Percentiles rank a stretch among this genome's conserved stretches.
Evolutionary conservation across 2,113 vertebrate genomes (phyloP).

Genomic region (Stegostoma tigrinum): DNA sequence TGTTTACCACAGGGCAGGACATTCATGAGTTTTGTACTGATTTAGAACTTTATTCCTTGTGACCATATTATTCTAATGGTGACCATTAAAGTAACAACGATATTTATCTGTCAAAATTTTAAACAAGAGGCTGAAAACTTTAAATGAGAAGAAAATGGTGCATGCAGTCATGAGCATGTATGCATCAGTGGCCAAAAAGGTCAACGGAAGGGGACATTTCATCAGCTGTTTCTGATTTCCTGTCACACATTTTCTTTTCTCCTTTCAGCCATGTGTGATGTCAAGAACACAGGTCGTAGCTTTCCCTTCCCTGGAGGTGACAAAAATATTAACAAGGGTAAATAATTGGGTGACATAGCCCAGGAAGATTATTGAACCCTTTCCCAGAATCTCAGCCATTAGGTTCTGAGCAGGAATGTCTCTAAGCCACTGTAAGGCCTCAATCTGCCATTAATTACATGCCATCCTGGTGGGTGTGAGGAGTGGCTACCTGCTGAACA

Average conservation of each 20-base stretch:
- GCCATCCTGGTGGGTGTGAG: no score
- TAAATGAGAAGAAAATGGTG: background rate
- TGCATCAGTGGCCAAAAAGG: background rate
- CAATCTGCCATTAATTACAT: no score
- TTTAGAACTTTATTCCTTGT: background rate
- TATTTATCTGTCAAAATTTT: background rate
- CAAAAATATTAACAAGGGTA: no score
- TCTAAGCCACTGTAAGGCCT: no score
- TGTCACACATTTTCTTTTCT: background rate
- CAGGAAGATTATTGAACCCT: no score
- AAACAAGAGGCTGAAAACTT: background rate
- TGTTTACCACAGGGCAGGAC: background rate
- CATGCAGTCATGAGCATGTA: background rate
- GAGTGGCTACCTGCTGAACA: no score
- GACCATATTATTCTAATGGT: background rate
- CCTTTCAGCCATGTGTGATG: background rate
- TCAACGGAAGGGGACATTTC: background rate
- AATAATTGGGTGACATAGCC: no score
- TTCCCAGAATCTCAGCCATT: no score
- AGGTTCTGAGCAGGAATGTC: no score
- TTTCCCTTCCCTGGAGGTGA: no score
- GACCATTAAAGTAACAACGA: background rate
- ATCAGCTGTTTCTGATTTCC: background rate
- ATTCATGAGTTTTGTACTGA: background rate
- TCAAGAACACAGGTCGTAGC: no score